phyloP scores from a whole-genome alignment of 2,797 vertebrate species.

The Bradypodion ventrale region DNA sequence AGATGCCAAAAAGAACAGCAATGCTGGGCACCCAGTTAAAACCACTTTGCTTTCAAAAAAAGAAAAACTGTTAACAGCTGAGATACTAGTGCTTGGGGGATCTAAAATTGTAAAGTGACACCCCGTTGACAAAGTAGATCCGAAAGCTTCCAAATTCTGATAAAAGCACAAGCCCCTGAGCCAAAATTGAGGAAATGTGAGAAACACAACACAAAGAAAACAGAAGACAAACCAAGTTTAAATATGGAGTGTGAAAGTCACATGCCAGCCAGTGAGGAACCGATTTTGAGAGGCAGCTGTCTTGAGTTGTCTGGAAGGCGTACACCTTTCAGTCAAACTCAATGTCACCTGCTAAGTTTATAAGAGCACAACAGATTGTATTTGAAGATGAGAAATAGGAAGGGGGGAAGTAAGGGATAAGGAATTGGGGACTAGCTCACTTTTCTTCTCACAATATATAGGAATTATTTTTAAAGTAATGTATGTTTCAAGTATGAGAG shows the following conservation, averaged over 20 bases:
- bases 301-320: not conserved
- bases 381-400: not conserved
- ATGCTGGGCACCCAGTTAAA: conserved; percentile 26
- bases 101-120: conserved; percentile 48
- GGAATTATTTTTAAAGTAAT: too few relatives aligned
- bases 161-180: conserved; percentile 23
- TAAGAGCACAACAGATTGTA: not conserved
- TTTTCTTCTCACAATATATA: not conserved
- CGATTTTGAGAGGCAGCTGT: not conserved
- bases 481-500: too few relatives aligned
- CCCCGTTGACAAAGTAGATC: not conserved
- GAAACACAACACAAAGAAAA: conserved; percentile 17
- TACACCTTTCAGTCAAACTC: not conserved
- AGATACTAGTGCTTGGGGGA: conserved; percentile 21
- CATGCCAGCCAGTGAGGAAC: not conserved
- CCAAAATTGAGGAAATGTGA: conserved; percentile 24
- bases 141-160: accelerated
- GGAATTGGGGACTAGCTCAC: not conserved
- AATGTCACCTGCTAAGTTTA: not conserved
- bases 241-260: conserved; percentile 34
- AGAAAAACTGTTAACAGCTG: conserved; percentile 58
- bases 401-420: not conserved
- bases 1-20: conserved; percentile 5
- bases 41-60: conserved; percentile 59
- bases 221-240: not conserved